Evolutionary conservation across 64 coral and sea anemone species (phyloP).

Genomic region (Catalaphyllia jardinei): DNA sequence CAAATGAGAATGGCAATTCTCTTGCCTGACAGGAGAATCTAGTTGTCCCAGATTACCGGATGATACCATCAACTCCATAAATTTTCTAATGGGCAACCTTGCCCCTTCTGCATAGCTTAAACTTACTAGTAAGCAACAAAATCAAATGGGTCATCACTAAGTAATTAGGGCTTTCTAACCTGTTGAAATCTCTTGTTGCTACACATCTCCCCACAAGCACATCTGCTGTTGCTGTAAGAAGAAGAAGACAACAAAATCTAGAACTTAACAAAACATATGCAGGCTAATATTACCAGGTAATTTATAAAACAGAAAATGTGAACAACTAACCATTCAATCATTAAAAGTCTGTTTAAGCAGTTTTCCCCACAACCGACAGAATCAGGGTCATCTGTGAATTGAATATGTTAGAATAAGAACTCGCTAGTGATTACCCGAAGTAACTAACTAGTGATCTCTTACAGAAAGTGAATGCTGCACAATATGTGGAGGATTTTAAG

Average conservation of each 20-base stretch:
- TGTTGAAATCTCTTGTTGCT: conserved; percentile 95
- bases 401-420: background rate
- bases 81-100: too few species aligned
- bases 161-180: conserved; percentile 21
- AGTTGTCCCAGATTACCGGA: too few species aligned
- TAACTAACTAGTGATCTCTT: too few species aligned
- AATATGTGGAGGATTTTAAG: too few species aligned
- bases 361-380: conserved; percentile 84
- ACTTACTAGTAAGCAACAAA: too few species aligned
- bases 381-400: conserved; percentile 59
- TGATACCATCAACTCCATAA: too few species aligned
- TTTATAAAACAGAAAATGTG: background rate
- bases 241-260: background rate
- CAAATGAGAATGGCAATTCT: too few species aligned
- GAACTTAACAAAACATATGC: background rate
- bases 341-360: conserved; percentile 89
- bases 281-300: background rate
- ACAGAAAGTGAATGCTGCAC: too few species aligned
- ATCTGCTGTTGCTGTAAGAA: conserved; percentile 82
- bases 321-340: conserved; percentile 94
- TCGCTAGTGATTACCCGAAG: background rate
- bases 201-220: conserved; percentile 80
- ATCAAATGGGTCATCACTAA: background rate
- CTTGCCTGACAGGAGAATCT: too few species aligned
- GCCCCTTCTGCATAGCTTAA: too few species aligned